These are phyloP conservation scores for Columbina picui DNA, from an alignment of 2,113 vertebrate species.

Conservation along the genomic window DNA sequence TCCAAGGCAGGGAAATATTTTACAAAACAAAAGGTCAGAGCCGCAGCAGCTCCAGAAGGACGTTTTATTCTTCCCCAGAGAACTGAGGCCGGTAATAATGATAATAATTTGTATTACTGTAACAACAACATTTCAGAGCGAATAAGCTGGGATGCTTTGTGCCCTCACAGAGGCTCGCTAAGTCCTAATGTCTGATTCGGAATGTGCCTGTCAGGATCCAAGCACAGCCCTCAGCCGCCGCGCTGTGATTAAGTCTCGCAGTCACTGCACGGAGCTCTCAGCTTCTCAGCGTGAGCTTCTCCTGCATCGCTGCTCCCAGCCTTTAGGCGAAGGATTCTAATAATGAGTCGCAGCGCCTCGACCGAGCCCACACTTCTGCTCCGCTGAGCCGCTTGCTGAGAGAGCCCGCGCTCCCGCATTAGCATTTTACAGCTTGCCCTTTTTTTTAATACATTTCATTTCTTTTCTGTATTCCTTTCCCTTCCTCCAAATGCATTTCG, in stretches of 20 bases:
- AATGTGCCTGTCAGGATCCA: constrained; percentile 67
- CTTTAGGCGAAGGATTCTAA: constrained; percentile 74
- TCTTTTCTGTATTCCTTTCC: constrained; percentile 55
- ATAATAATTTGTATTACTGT: constrained; percentile 14
- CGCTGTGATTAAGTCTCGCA: constrained; percentile 70
- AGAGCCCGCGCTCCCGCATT: constrained; percentile 64
- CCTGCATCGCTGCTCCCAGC: constrained; percentile 71
- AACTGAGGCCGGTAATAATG: neutral
- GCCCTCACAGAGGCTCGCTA: neutral
- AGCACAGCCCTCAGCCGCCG: constrained; percentile 54
- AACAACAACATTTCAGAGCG: neutral
- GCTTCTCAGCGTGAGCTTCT: constrained; percentile 72
- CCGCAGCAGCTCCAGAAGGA: neutral
- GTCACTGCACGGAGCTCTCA: constrained; percentile 70
- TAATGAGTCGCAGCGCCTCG: constrained; percentile 74
- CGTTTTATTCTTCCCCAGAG: neutral
- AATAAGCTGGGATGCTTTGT: constrained; percentile 2
- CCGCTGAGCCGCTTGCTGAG: constrained; percentile 70
- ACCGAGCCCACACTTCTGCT: constrained; percentile 74
- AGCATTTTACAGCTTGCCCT: constrained; percentile 56
- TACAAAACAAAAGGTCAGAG: neutral
- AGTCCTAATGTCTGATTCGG: constrained; percentile 54
- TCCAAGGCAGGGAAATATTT: neutral
- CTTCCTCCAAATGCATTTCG: constrained; percentile 29
- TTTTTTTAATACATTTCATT: neutral